A percentile compares a stretch with the other conserved stretches of the same genome.
phyloP scores from a whole-genome alignment of 2,888 invertebrate genomes.

The Hypomecis punctinalis region DNA sequence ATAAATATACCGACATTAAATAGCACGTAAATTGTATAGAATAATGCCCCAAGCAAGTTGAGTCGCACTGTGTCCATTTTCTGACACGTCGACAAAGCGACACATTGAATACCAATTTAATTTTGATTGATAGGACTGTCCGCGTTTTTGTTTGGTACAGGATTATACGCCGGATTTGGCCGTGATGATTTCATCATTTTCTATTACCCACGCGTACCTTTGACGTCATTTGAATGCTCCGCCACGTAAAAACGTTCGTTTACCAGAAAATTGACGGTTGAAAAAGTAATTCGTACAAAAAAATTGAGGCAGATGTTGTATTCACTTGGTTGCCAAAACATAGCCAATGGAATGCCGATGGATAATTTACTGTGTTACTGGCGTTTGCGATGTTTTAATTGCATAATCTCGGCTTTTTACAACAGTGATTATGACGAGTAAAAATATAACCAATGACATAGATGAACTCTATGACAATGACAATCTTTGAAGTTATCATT shows the following conservation, averaged over 20 bases:
- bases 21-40: no score
- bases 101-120: constrained; percentile 17
- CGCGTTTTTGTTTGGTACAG: constrained; percentile 3
- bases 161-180: constrained; percentile 18
- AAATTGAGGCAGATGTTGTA: constrained; percentile 9
- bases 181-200: constrained; percentile 14
- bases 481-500: background rate
- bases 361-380: constrained; percentile 6
- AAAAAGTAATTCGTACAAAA: constrained; percentile 15
- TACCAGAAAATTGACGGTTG: constrained; percentile 13
- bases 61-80: background rate
- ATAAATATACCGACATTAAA: no score
- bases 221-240: constrained; percentile 15
- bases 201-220: constrained; percentile 15
- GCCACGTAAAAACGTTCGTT: constrained; percentile 15
- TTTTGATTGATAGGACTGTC: constrained; percentile 7
- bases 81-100: constrained; percentile 1
- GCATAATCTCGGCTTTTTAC: constrained; percentile 10
- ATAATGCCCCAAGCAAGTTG: no score
- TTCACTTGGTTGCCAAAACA: constrained; percentile 13
- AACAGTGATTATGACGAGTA: background rate
- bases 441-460: background rate
- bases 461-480: no score
- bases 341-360: constrained; percentile 12
- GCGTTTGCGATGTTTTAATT: constrained; percentile 9